Base-by-base conservation (phyloP, 2,113 vertebrate genomes). In the Lagopus muta region DNA sequence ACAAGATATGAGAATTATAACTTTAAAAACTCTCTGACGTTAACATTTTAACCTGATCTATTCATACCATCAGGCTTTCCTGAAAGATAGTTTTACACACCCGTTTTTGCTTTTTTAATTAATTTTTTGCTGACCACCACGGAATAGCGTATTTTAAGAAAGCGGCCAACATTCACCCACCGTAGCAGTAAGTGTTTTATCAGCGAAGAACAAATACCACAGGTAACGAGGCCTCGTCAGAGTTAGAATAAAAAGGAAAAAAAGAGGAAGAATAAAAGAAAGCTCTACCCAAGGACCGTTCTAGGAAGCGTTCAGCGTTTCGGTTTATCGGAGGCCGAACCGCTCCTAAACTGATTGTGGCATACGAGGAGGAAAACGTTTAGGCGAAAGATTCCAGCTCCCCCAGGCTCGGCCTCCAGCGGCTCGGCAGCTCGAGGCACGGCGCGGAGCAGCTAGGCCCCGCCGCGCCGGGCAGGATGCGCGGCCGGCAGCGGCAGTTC, bases 381-480 rank as follows among this genome's bases (percentile, higher is more conserved):
- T 47, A 47, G 4, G 24, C n/a, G 83, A 61, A 36, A 62, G 9
- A 57, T 48, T 43, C 9, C 8, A 86, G 54, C 62, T 78, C 50
- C 85, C 48, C 82, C 93, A 88, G 93, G 94, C 95, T 94, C 65
- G 47, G 86, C 88, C 91, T 84, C 78, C 76, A 66, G 52, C 88
- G 61, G 12, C 84, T 66, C 57, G 12, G 86, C 89, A 83, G 91
- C 48, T 50, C 48, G 24, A 24, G 48, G 24, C 48, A 50, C 48
- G 12, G 52, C 52, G 52, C 52, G 52, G 52, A 28, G 27, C 52
- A 16, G 75, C 71, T 92, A 95, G 95, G 95, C 95, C 95, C 76
- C 48, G 75, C 58, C 75, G 75, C 92, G 85, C 75, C 86, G 42
- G 47, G 52, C 27, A 28, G 70, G 89, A 82, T 71, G 91, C 70